Evolutionary conservation across 2,797 vertebrate genomes (phyloP), one percentile per base, ranked within the genome.

Genomic region (Malurus splendens): DNA sequence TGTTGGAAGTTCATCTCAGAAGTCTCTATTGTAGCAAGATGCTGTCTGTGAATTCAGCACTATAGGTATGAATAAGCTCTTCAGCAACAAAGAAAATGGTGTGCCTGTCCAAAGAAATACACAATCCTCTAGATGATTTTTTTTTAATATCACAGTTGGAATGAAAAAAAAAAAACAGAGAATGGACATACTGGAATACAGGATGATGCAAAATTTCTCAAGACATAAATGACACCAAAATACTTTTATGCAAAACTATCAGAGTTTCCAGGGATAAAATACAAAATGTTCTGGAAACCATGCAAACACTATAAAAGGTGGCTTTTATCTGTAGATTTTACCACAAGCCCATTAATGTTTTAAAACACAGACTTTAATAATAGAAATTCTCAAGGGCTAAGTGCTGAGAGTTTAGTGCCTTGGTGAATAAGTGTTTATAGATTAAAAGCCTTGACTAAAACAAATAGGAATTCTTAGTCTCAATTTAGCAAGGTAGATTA

Each of bases 361-460:
- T 83, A 89, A 91, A 93, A 78, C 33, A 47, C 0, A 55, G 39
- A 44, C 25, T 82, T 70, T n/a, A 90, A 71, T 71, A 77, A 68
- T n/a, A 82, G 42, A 68, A 18, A 75, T 39, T 86, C 85, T 94
- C 84, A 85, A 81, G 55, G 12, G 30, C 62, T 83, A 75, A 60
- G 59, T 56, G 59, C 66, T 73, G 44, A 44, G 44, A 44, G 15
- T 85, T 90, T 82, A 77, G 74, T 80, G 66, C 27, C 39, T 85
- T 59, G 80, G 27, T 84, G 57, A 93, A 2, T 65, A 86, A 90
- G 27, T 82, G 72, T 56, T 91, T 85, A 75, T 36, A 90, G 47
- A 92, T 85, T 91, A 91, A 94, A 93, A 93, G 79, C 85, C 52
- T 91, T 75, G 70, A 72, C 62, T 87, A 80, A 89, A 90, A 78